These are phyloP conservation scores for Ctena decussata DNA, from an alignment of 2,888 invertebrate genomes.

Conservation along the genomic window DNA sequence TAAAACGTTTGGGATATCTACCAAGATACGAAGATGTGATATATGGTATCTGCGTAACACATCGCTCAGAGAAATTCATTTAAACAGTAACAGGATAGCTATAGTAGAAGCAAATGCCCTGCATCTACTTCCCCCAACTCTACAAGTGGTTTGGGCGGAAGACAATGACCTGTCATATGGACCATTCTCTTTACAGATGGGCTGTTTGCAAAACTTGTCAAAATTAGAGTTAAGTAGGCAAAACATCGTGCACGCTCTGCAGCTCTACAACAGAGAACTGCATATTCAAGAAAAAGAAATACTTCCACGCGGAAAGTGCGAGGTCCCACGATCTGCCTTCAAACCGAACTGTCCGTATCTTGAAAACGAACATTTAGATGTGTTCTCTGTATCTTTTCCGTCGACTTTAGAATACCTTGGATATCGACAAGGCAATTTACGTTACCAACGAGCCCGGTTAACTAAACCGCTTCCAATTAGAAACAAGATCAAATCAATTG, in stretches of 20 bases:
- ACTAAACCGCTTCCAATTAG: background rate
- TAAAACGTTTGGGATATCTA: constrained; percentile 40
- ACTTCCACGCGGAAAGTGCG: background rate
- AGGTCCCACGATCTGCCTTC: background rate
- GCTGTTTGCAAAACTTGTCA: constrained; percentile 11
- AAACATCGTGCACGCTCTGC: constrained; percentile 12
- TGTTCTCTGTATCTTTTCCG: background rate
- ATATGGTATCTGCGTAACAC: constrained; percentile 52
- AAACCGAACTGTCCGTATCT: background rate
- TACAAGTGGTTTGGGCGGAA: constrained; percentile 28
- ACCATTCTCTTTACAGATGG: constrained; percentile 39
- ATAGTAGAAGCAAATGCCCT: constrained; percentile 24
- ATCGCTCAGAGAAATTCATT: constrained; percentile 26
- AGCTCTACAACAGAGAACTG: constrained; percentile 5
- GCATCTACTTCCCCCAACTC: constrained; percentile 19
- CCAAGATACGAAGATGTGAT: constrained; percentile 20
- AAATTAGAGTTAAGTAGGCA: constrained; percentile 2
- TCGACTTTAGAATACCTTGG: background rate
- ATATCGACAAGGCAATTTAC: background rate
- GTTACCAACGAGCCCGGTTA: background rate
- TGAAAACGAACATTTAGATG: background rate
- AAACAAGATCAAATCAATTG: background rate
- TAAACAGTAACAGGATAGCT: constrained; percentile 34
- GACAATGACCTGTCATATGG: constrained; percentile 55
- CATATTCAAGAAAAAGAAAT: background rate